Percentiles rank a stretch among this genome's conserved stretches.
phyloP scores from a whole-genome alignment of 2,888 invertebrate species.

The Dimorphilus gyrociliatus region DNA sequence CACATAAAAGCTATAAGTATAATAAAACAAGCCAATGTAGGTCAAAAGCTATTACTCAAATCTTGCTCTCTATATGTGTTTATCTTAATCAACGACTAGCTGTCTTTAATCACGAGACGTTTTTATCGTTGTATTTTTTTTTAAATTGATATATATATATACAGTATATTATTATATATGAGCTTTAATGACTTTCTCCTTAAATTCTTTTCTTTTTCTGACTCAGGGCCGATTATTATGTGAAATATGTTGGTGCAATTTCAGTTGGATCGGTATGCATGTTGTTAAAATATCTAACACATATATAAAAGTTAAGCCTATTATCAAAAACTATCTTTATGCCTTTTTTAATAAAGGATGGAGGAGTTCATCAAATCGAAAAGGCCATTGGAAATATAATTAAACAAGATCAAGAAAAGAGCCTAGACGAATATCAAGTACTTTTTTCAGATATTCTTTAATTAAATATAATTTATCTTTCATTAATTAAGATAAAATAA shows the following conservation, averaged over 20 bases:
- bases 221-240: conserved; percentile 21
- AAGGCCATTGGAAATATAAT: conserved; percentile 17
- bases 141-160: too few species aligned
- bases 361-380: conserved; percentile 23
- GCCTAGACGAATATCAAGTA: not conserved
- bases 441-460: not conserved
- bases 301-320: not conserved
- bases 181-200: not conserved
- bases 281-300: not conserved
- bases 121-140: too few species aligned
- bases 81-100: too few species aligned
- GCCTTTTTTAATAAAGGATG: conserved; percentile 15
- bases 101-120: too few species aligned
- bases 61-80: too few species aligned
- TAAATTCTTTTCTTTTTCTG: conserved; percentile 3
- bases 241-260: conserved; percentile 17
- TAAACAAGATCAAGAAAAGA: conserved; percentile 7
- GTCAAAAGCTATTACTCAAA: too few species aligned
- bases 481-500: conserved; percentile 3
- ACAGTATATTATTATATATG: not conserved
- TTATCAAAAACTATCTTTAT: not conserved
- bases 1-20: too few species aligned
- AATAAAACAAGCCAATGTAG: too few species aligned
- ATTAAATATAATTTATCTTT: not conserved
- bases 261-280: conserved; percentile 18